Conservation (phyloP, 2,888 invertebrate genomes). For the Cephus pulcher region DNA sequence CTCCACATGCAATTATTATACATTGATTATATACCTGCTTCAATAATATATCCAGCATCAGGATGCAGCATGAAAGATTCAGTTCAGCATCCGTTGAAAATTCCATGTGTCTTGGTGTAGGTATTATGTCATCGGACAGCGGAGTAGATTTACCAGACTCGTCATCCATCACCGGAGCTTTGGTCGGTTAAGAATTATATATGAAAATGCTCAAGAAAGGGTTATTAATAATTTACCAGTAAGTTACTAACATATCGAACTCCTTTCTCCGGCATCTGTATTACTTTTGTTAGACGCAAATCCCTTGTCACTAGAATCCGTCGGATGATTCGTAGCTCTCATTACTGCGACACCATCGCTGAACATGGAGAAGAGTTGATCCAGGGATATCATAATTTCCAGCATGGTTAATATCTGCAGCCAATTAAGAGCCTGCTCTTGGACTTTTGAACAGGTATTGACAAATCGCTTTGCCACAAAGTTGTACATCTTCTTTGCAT, state of each 20-base stretch:
- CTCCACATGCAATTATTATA: background rate
- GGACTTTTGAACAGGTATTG: conserved; percentile 82
- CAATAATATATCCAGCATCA: conserved; percentile 94
- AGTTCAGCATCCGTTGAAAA: conserved; percentile 79
- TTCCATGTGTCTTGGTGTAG: conserved; percentile 73
- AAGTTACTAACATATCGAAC: conserved; percentile 70
- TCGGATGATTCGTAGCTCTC: conserved; percentile 64
- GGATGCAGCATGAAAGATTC: conserved; percentile 93
- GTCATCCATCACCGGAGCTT: conserved; percentile 77
- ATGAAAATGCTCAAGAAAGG: background rate
- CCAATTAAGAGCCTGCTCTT: conserved; percentile 91
- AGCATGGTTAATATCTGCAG: conserved; percentile 88
- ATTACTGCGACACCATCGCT: conserved; percentile 85
- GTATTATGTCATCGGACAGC: conserved; percentile 77
- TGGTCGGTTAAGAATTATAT: conserved; percentile 35
- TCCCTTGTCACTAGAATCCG: conserved; percentile 41
- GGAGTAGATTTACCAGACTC: conserved; percentile 77
- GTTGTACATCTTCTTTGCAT: conserved; percentile 93
- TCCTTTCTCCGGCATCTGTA: conserved; percentile 54
- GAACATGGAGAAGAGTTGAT: conserved; percentile 90
- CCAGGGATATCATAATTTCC: conserved; percentile 90
- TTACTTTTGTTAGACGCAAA: background rate
- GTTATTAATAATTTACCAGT: conserved; percentile 2
- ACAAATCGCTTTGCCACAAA: conserved; percentile 90
- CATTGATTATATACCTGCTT: conserved; percentile 78